These are phyloP conservation scores for Blastobasis lacticolella DNA, from an alignment of 2,888 invertebrate genomes.

Conservation along the genomic window DNA sequence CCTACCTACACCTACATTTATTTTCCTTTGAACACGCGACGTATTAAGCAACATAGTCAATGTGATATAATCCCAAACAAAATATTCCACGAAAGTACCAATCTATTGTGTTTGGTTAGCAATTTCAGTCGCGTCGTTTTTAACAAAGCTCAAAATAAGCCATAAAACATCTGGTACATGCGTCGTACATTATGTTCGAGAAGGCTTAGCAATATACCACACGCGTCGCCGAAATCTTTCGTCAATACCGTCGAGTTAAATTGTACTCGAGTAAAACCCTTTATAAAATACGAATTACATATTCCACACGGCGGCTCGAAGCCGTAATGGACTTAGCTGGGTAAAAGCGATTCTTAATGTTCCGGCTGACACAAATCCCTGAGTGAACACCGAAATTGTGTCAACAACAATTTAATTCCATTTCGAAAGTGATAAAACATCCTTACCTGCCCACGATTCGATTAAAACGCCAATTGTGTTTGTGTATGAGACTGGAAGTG, in stretches of 20 bases:
- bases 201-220: not conserved
- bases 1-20: too few relatives aligned
- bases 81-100: too few relatives aligned
- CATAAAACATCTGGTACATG: too few relatives aligned
- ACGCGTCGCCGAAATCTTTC: conserved; percentile 3
- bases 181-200: not conserved
- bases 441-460: not conserved
- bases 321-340: conserved; percentile 12
- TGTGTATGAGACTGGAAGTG: too few relatives aligned
- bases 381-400: conserved; percentile 11
- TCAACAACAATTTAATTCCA: conserved; percentile 13
- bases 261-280: conserved; percentile 5
- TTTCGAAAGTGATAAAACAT: not conserved
- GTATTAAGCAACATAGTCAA: too few relatives aligned
- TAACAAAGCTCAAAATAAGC: too few relatives aligned
- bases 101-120: too few relatives aligned
- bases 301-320: conserved; percentile 14
- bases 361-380: conserved; percentile 20
- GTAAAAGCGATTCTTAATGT: conserved; percentile 22
- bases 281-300: conserved; percentile 14
- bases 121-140: too few relatives aligned
- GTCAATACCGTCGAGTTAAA: not conserved
- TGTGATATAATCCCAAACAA: too few relatives aligned
- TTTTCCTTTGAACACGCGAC: too few relatives aligned
- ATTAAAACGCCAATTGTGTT: not conserved